Percentiles rank a stretch among this genome's conserved stretches.
Evolutionary conservation across 2,113 vertebrate species (phyloP).

Genomic region (Serranochromis macrocephalus): DNA sequence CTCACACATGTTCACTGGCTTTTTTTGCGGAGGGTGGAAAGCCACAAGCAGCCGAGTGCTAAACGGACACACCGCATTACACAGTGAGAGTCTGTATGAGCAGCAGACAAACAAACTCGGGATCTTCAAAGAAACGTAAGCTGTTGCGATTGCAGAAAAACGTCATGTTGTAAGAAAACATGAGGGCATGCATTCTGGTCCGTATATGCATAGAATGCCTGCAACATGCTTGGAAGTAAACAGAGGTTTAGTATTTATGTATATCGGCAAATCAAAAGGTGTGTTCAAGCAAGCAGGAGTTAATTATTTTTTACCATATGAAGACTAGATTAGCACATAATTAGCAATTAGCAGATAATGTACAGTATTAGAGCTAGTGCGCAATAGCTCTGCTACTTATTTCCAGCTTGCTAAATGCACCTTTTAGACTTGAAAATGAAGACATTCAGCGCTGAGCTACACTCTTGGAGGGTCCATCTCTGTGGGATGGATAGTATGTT

Average conservation of each 20-base stretch:
- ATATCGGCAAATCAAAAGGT: background rate
- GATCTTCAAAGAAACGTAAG: background rate
- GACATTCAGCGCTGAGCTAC: conserved; percentile 11
- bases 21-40: background rate
- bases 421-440: background rate
- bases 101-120: background rate
- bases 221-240: background rate
- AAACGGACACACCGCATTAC: background rate
- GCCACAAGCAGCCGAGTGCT: background rate
- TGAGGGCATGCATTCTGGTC: background rate
- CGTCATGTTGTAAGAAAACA: background rate
- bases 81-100: background rate
- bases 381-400: background rate
- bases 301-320: background rate
- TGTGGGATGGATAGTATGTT: background rate
- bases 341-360: background rate
- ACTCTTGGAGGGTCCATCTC: background rate
- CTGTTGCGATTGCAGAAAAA: background rate
- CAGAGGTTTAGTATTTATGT: background rate
- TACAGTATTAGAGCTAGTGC: background rate
- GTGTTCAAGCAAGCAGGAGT: background rate
- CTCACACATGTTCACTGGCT: background rate
- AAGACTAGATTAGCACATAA: background rate
- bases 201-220: background rate
- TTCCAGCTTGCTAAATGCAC: background rate